Base-by-base conservation (phyloP, 2,888 invertebrate species). In the Phasia obesa region DNA sequence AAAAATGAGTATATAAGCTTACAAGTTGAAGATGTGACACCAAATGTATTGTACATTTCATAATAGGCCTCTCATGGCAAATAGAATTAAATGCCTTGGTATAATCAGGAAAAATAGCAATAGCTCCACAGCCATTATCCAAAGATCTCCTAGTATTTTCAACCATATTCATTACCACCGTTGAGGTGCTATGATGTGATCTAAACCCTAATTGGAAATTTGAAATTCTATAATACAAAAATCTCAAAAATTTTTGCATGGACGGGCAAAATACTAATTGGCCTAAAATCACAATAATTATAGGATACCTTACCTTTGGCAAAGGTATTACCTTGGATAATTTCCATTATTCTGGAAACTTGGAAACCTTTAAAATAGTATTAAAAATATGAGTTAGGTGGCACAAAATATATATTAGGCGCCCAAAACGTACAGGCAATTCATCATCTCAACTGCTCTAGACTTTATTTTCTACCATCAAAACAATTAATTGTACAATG, bases 291-390 rank as follows among this genome's bases (percentile, higher is more conserved):
- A 31, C 5, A 4, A 31, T 19, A 57, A 11, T 27, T 27, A 27
- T 42, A 7, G 60, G 60, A 31, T 44, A 44, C 4, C 25, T 60
- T 1, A 60, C 31, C 25, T 44, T 60, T 25, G 42, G 42, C n/a
- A 60, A 44, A 15, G 60, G 60, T 44, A 60, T 25, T 23, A 60
- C 44, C n/a, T 44, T 60, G n/a, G 60, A 42, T 42, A 44, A n/a
- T 9, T 60, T 59, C 59, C 59, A 59, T 11, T 42, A 1, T 21
- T 59, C 27, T 27, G 53, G 51, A 51, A 51, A 51, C n/a, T 15
- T 47, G 2, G 47, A 47, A 6, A 51, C 21, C 31, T 35, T 35
- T 5, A 57, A 57, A 35, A 57, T 57, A 13, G 57, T 57, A 4
- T 57, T 57, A 19, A 19, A 27, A 27, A 27, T 27, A 6, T 27